A percentile compares a stretch with the other conserved stretches of the same genome.
Evolutionary conservation across 2,113 vertebrate species (phyloP).

Genomic region (Gymnogyps californianus): DNA sequence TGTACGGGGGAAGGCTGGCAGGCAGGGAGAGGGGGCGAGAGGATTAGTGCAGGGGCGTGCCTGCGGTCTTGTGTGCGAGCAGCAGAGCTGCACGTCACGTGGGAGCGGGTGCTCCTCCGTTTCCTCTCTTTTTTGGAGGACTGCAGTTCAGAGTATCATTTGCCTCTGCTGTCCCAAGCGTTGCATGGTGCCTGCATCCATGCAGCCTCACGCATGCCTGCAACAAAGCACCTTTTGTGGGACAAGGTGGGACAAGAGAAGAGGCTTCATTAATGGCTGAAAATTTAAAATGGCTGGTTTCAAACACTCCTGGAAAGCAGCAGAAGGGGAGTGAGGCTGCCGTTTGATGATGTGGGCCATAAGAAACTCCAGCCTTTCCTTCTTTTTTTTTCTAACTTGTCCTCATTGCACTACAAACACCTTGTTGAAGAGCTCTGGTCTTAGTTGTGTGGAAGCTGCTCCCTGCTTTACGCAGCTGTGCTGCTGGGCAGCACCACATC

Average conservation of each 20-base stretch:
- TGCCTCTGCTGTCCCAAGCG: not conserved
- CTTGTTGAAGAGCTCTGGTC: not conserved
- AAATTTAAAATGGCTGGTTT: not conserved
- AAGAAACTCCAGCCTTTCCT: not conserved
- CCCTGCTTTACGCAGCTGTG: not conserved
- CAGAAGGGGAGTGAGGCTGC: not conserved
- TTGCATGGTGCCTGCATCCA: not conserved
- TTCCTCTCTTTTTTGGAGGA: not conserved
- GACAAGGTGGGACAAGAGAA: not conserved
- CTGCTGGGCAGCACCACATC: not conserved
- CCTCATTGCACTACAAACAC: not conserved
- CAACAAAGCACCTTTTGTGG: not conserved
- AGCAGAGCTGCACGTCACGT: not conserved
- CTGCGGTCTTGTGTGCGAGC: not conserved
- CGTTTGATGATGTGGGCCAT: not conserved
- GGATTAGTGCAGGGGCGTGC: not conserved
- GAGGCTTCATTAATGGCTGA: not conserved
- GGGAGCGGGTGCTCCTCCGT: not conserved
- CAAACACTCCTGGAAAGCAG: not conserved
- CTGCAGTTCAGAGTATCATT: not conserved
- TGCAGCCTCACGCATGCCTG: accelerated
- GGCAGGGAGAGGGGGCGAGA: not conserved
- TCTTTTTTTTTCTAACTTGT: not conserved
- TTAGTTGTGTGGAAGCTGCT: not conserved
- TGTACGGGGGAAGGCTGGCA: not conserved